Percentiles rank a stretch among this genome's conserved stretches.
phyloP scores from a whole-genome alignment of 2,113 vertebrate species.

The Smithornis capensis region DNA sequence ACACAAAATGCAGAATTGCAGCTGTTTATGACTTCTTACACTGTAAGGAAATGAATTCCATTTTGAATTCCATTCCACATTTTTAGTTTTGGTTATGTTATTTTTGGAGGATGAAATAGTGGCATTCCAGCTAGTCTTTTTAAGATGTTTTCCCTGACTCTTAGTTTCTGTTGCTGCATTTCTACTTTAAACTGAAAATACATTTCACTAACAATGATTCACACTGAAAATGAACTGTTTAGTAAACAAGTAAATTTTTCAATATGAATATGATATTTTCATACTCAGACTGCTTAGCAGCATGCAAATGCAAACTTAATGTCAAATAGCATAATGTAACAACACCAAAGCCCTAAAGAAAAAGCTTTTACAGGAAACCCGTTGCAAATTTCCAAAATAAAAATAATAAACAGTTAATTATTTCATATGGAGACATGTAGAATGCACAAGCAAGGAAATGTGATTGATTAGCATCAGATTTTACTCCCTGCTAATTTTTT shows the following conservation, averaged over 20 bases:
- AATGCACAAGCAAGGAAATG: not conserved
- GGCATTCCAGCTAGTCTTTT: constrained; percentile 38
- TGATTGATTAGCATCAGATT: not conserved
- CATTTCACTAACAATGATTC: not conserved
- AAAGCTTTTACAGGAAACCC: not conserved
- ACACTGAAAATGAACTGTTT: not conserved
- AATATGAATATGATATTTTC: not conserved
- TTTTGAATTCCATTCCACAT: constrained; percentile 64
- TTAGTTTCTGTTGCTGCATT: constrained; percentile 15
- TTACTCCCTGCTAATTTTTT: not conserved
- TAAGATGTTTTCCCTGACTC: constrained; percentile 26
- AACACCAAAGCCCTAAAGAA: not conserved
- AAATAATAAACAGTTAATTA: not conserved
- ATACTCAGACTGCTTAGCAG: not conserved
- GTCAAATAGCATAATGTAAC: not conserved
- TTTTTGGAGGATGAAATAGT: constrained; percentile 54
- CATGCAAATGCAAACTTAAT: not conserved
- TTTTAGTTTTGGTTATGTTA: constrained; percentile 62
- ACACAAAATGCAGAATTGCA: constrained; percentile 49
- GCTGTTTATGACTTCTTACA: constrained; percentile 53
- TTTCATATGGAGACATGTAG: not conserved
- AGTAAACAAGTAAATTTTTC: constrained; percentile 2
- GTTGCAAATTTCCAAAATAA: not conserved
- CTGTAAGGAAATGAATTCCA: constrained; percentile 59
- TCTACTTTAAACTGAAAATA: constrained; percentile 26